These are phyloP conservation scores for Cyanistes caeruleus DNA, from an alignment of 2,113 vertebrate species.

Conservation along the genomic window DNA sequence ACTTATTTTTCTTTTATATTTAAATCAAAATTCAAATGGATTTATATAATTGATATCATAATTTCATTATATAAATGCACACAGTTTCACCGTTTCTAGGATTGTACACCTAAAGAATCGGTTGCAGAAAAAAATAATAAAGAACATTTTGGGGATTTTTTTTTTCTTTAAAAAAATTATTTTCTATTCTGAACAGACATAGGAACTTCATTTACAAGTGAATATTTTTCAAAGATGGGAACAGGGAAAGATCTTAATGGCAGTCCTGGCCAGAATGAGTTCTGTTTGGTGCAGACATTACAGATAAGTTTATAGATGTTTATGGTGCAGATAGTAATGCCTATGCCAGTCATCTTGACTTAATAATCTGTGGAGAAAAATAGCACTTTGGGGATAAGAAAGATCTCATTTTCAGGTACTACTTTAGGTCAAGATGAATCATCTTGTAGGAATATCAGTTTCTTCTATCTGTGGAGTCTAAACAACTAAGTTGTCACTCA, in stretches of 20 bases:
- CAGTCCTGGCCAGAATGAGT: neutral
- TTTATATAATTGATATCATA: neutral
- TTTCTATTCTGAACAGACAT: neutral
- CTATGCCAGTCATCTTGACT: neutral
- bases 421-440: neutral
- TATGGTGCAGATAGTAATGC: neutral
- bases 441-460: neutral
- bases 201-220: neutral
- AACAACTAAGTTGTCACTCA: neutral
- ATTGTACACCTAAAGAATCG: neutral
- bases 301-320: neutral
- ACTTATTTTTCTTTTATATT: neutral
- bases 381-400: neutral
- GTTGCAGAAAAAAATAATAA: neutral
- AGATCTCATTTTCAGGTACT: neutral
- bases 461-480: neutral
- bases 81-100: neutral
- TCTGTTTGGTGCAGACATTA: neutral
- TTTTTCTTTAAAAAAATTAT: accelerated
- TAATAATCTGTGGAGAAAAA: neutral
- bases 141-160: neutral
- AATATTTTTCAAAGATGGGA: neutral
- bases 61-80: neutral
- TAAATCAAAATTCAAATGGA: neutral
- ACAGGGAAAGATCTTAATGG: neutral